Base-by-base conservation (phyloP, 2,797 vertebrate genomes). In the Diceros bicornis region DNA sequence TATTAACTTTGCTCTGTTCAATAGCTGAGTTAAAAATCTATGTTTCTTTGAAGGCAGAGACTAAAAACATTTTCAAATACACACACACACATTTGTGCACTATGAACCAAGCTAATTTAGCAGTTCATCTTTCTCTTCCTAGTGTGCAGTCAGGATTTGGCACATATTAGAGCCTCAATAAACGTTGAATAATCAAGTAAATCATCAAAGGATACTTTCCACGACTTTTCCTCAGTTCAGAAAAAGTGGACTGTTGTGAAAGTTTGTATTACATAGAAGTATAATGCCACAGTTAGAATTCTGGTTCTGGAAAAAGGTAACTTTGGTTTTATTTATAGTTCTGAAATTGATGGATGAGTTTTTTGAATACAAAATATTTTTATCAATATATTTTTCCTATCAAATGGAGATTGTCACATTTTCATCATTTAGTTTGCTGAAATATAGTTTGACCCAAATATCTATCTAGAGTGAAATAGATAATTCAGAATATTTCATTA, bases 271-370 rank as follows among this genome's bases (percentile, higher is more conserved):
- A 82, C 5, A 21, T 52, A 68, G 8, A 84, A 71, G 6, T 89
- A 59, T 71, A 61, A 83, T 37, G 7, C 18, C 13, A 23, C 72
- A 23, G 13, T 61, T 92, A 75, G 37, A 77, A 68, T 85, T 91
- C 14, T 72, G 21, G 3, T 61, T 6, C 66, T 77, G 6, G 12
- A 83, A 50, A 91, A 82, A 96, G 23, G 41, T n/a, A 62, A 25
- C 25, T 50, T 72, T 94, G 47, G 18, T 94, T 89, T 91, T 44
- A 59, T 47, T 82, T 68, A 72, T 62, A 87, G 41, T 83, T 75
- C 13, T 92, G 55, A 91, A 91, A 75, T 29, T 29, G 1, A 90
- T 64, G 11, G 17, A 66, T 77, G 9, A 50, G 0, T 23, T 90
- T 94, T 32, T 81, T 71, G 3, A 64, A 25, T 13, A 50, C 4